Percentiles rank a stretch among this genome's conserved stretches.
phyloP scores from a whole-genome alignment of 2,888 invertebrate species.

The Tipula lateralis region DNA sequence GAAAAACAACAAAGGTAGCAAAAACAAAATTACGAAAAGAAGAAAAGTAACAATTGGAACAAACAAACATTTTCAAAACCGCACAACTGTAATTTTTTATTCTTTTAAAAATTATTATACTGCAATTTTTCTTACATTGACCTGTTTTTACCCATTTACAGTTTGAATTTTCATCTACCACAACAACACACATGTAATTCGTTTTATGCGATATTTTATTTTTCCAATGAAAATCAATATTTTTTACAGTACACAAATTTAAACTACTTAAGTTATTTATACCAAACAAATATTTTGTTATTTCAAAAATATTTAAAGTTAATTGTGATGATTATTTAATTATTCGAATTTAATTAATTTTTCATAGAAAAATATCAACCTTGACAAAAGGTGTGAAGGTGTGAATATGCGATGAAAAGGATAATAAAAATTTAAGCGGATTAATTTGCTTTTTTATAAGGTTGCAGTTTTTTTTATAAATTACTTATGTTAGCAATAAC shows the following conservation, averaged over 20 bases:
- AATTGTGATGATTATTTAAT: too few relatives aligned
- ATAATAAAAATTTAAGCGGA: not conserved
- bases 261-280: not conserved
- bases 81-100: not conserved
- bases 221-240: not conserved
- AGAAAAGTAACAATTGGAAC: not conserved
- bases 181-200: not conserved
- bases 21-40: too few relatives aligned
- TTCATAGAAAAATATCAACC: not conserved
- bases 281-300: not conserved
- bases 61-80: not conserved
- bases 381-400: not conserved
- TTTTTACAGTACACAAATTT: not conserved
- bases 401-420: not conserved
- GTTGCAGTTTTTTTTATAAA: too few relatives aligned
- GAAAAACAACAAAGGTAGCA: not conserved
- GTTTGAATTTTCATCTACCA: not conserved
- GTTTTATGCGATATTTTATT: not conserved
- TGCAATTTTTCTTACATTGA: slow-evolving; percentile 11
- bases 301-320: not conserved
- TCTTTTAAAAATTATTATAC: not conserved
- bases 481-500: too few relatives aligned
- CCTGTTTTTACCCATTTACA: not conserved
- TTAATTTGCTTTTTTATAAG: too few relatives aligned
- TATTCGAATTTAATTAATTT: not conserved